Conservation (phyloP, 1,140 invertebrate species). For the Eupristina koningsbergeri region DNA sequence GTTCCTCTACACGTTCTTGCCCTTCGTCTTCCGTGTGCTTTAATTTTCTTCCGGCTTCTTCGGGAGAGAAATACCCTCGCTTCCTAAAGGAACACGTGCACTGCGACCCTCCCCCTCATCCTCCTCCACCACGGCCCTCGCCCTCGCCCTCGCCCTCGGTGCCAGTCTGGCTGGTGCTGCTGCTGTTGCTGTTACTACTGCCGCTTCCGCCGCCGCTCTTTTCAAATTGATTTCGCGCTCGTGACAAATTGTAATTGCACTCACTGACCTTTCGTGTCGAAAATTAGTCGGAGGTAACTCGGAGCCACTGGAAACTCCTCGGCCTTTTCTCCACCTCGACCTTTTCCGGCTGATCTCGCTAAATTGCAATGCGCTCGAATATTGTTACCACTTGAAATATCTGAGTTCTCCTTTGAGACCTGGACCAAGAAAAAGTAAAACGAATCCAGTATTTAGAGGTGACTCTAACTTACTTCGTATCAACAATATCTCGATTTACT, state of each 20-base stretch:
- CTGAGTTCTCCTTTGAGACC: background rate
- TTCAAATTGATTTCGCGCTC: slow-evolving; percentile 48
- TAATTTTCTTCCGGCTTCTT: slow-evolving; percentile 48
- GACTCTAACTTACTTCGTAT: no score
- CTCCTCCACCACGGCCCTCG: no score
- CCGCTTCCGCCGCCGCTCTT: background rate
- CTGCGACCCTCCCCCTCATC: background rate
- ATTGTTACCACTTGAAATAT: background rate
- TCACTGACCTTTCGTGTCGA: slow-evolving; percentile 8
- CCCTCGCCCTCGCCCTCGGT: no score
- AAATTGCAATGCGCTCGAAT: background rate
- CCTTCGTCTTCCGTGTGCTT: slow-evolving; percentile 46
- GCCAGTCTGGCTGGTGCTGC: no score
- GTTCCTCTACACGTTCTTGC: slow-evolving; percentile 43
- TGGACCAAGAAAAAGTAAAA: no score
- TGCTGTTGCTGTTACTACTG: no score
- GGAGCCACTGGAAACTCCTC: background rate
- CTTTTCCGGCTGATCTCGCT: background rate
- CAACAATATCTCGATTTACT: no score
- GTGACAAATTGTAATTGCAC: slow-evolving; percentile 48
- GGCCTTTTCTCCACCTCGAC: background rate
- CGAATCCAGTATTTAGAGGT: background rate
- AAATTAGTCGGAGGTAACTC: background rate
- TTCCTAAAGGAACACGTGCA: slow-evolving; percentile 1
- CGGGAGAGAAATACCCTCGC: background rate